Percentiles rank a stretch among this genome's conserved stretches.
These are phyloP conservation scores for Picus viridis DNA, from an alignment of 2,797 vertebrate genomes.

Conservation along the genomic window DNA sequence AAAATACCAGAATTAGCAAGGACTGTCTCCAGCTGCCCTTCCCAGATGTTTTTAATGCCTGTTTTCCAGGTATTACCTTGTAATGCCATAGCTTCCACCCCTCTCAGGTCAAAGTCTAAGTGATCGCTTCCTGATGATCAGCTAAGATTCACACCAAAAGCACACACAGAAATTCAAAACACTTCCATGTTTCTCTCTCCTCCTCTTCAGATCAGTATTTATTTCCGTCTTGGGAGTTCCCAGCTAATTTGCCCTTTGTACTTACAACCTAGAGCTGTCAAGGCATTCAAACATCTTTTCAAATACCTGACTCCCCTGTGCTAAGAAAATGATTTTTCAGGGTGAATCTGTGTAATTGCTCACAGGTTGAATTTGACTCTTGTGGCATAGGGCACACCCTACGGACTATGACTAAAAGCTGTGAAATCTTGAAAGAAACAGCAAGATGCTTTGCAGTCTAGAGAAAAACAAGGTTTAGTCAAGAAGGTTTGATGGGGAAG, in stretches of 20 bases:
- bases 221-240: background rate
- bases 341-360: constrained; percentile 41
- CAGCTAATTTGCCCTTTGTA: background rate
- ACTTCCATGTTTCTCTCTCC: background rate
- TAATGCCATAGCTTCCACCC: background rate
- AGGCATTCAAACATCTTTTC: background rate
- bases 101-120: background rate
- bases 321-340: constrained; percentile 16
- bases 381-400: too few relatives aligned
- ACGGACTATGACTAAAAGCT: background rate
- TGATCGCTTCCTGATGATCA: background rate
- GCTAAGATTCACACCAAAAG: background rate
- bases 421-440: constrained; percentile 39
- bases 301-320: background rate
- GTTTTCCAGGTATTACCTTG: background rate
- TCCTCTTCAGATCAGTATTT: background rate
- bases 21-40: constrained; percentile 12
- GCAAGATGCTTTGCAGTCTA: constrained; percentile 14
- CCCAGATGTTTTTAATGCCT: background rate
- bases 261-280: background rate
- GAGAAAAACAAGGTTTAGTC: constrained; percentile 37
- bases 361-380: background rate
- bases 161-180: background rate
- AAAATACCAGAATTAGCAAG: background rate
- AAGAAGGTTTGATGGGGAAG: constrained; percentile 31